A percentile compares a stretch with the other conserved stretches of the same genome.
Conservation (phyloP, 2,113 vertebrate species). For the Colinus virginianus region DNA sequence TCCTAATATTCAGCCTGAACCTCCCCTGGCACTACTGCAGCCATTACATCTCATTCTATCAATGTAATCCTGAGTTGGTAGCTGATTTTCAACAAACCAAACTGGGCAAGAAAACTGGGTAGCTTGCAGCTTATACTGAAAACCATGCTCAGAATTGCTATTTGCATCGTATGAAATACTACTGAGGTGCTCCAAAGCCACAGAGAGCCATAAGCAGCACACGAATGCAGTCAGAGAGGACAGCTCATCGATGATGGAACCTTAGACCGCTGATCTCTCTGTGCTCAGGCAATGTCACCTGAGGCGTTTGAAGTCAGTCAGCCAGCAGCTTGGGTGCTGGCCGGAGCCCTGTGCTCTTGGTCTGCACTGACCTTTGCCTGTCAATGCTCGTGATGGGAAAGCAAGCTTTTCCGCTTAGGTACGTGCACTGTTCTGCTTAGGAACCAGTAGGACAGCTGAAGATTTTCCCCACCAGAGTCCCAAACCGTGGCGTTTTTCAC, state of each 20-base stretch:
- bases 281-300: background rate
- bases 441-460: fast-evolving
- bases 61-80: background rate
- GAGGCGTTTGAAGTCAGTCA: background rate
- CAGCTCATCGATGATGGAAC: background rate
- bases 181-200: background rate
- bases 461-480: background rate
- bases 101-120: background rate
- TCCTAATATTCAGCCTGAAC: too few species aligned
- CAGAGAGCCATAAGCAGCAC: fast-evolving
- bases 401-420: background rate
- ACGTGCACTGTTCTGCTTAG: background rate
- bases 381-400: background rate
- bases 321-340: fast-evolving
- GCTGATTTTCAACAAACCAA: background rate
- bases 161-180: background rate
- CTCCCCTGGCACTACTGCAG: too few species aligned
- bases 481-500: background rate
- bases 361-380: background rate
- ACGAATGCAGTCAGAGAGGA: background rate
- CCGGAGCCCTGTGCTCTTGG: background rate
- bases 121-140: background rate
- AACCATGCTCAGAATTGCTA: background rate
- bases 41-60: too few species aligned
- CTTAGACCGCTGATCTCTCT: background rate